Evolutionary conservation across 2,797 vertebrate species (phyloP), one percentile per base, ranked within the genome.

Genomic region (Potorous gilbertii): DNA sequence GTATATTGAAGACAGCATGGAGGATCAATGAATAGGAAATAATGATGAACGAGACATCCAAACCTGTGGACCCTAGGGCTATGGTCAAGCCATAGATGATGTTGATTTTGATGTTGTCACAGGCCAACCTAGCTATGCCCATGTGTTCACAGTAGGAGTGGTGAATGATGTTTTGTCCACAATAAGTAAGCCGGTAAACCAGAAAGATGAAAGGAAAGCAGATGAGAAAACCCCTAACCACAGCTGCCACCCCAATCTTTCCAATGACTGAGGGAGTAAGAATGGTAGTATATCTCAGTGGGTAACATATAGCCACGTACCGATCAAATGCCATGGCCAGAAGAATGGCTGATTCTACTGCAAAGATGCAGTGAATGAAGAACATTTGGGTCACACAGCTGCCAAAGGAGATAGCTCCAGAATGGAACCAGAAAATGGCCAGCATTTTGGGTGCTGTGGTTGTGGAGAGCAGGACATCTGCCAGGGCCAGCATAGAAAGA

Each of bases 301-400:
- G 97, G 55, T 95, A 40, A 34, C 97, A 98, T 46, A 98, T 97
- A 74, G 97, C 97, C 46, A 97, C 96, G 46, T 98, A 99, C 55
- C 98, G 97, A 92, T 99, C 98, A 2, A 98, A 99, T 0, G 99
- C 98, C 99, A 99, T 98, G 31, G 97, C 97, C 40, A 98, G 55
- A 2, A 98, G 97, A 94, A 98, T 66, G 18, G 97, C 97, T 46
- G 97, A 98, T 94, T 98, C 98, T 62, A 91, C 59, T 24, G 95
- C 97, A 94, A 97, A 97, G 55, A 97, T 94, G 29, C 96, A 97
- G 92, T 99, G 98, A 57, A 99, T 98, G 95, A 98, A 97, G 62
- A 98, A 98, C 99, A 99, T 99, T 96, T 99, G 99, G 1, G 97
- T 29, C 66, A 98, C 98, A 95, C 98, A 99, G 59, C 97, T 97